Evolutionary conservation across 53 echinoderm and acorn worm genomes (phyloP).

Genomic region (Astropecten irregularis): DNA sequence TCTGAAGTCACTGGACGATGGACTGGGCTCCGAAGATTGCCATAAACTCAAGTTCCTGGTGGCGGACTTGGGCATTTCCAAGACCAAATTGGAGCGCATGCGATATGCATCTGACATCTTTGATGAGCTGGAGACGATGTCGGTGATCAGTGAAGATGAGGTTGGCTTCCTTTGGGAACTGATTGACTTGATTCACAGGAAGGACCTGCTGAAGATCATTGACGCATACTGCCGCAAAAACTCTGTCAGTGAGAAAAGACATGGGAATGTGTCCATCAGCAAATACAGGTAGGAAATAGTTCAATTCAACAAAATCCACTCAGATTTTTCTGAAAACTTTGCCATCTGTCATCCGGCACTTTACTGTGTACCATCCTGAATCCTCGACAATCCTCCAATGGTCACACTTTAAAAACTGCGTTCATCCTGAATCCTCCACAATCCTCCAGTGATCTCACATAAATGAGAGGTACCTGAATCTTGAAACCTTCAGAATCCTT

Average conservation of each 20-base stretch:
- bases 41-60: constrained; percentile 61
- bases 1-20: constrained; percentile 61
- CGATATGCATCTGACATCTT: constrained; percentile 50
- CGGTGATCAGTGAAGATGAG: constrained; percentile 28
- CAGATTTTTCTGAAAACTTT: too few relatives aligned
- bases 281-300: constrained; percentile 23
- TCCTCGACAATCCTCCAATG: too few relatives aligned
- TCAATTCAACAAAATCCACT: too few relatives aligned
- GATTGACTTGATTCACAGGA: constrained; percentile 55
- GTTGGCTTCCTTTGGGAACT: constrained; percentile 52
- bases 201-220: constrained; percentile 39
- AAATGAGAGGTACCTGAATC: too few relatives aligned
- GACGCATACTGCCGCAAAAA: background rate
- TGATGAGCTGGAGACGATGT: constrained; percentile 26
- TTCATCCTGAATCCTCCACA: too few relatives aligned
- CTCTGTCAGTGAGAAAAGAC: background rate
- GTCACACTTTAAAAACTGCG: too few relatives aligned
- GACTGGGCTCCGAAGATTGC: constrained; percentile 56
- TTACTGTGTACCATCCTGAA: too few relatives aligned
- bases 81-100: constrained; percentile 39
- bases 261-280: background rate
- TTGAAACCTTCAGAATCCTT: too few relatives aligned
- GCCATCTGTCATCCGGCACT: too few relatives aligned
- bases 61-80: constrained; percentile 57
- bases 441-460: too few relatives aligned